Evolutionary conservation across 2,888 invertebrate genomes (phyloP).

Genomic region (Drosophila mimica): DNA sequence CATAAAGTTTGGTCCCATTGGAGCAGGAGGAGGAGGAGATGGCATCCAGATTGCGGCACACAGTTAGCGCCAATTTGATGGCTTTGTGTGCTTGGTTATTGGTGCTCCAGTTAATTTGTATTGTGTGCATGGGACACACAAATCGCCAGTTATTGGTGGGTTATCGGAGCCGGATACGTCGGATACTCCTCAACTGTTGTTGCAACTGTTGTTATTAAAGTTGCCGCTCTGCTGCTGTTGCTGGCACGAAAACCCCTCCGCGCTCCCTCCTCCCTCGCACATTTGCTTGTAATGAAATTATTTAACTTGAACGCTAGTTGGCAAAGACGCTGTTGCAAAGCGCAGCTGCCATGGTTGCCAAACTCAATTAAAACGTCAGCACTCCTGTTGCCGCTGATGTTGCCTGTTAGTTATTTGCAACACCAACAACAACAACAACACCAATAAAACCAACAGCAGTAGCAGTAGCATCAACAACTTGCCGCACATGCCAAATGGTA

Average conservation of each 20-base stretch:
- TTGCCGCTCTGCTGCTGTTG: slow-evolving; percentile 46
- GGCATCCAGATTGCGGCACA: slow-evolving; percentile 55
- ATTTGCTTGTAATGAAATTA: slow-evolving; percentile 76
- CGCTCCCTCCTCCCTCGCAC: slow-evolving; percentile 15
- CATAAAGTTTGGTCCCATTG: slow-evolving; percentile 29
- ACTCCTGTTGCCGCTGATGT: slow-evolving; percentile 39
- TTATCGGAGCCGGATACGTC: neutral
- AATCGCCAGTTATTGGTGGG: slow-evolving; percentile 37
- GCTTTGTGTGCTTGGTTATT: slow-evolving; percentile 70
- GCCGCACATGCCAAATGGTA: slow-evolving; percentile 78
- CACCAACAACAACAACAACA: slow-evolving; percentile 29
- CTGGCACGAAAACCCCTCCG: slow-evolving; percentile 33
- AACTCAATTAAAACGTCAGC: slow-evolving; percentile 79
- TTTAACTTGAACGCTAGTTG: slow-evolving; percentile 66
- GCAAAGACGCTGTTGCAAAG: slow-evolving; percentile 24
- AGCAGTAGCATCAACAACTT: slow-evolving; percentile 38
- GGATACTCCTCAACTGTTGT: neutral
- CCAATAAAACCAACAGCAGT: no score
- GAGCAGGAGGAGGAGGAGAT: neutral
- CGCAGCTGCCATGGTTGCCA: slow-evolving; percentile 72
- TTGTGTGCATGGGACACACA: slow-evolving; percentile 52
- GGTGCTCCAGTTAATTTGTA: slow-evolving; percentile 71
- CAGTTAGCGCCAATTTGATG: slow-evolving; percentile 74
- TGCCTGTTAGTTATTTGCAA: slow-evolving; percentile 60
- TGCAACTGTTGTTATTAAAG: slow-evolving; percentile 6